These are phyloP conservation scores for Ploceus nigricollis DNA, from an alignment of 2,113 vertebrate species.

Conservation along the genomic window DNA sequence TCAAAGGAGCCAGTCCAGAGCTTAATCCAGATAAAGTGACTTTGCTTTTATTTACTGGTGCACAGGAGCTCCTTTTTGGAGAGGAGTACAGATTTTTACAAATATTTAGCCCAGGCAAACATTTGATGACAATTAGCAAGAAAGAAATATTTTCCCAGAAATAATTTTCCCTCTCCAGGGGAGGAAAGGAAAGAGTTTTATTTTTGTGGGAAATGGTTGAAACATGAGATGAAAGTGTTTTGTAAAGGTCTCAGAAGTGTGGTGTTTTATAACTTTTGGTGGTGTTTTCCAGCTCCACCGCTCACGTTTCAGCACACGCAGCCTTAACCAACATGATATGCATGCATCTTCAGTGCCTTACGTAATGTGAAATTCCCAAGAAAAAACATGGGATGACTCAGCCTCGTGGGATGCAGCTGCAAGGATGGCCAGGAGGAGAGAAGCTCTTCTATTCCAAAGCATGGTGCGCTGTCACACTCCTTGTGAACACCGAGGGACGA, in stretches of 20 bases:
- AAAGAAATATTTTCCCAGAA: background rate
- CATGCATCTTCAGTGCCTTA: background rate
- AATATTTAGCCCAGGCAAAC: background rate
- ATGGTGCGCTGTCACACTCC: fast-evolving
- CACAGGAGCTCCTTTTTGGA: background rate
- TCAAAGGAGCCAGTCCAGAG: background rate
- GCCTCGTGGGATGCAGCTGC: background rate
- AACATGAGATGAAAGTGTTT: background rate
- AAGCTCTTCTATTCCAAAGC: background rate
- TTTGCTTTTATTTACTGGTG: background rate
- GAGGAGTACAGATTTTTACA: background rate
- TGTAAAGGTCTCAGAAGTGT: background rate
- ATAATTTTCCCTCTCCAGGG: background rate
- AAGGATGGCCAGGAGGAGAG: background rate
- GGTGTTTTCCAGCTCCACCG: background rate
- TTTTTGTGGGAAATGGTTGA: background rate
- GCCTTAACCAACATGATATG: background rate
- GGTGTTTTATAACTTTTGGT: background rate
- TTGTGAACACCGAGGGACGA: fast-evolving
- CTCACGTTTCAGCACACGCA: background rate
- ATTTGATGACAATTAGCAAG: background rate
- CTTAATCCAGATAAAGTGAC: background rate
- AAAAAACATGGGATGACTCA: background rate
- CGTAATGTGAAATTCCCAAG: background rate
- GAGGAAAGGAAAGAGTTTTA: background rate